Percentiles rank a stretch among this genome's conserved stretches.
Conservation (phyloP, 2,797 vertebrate genomes). For the Danio kyathit region DNA sequence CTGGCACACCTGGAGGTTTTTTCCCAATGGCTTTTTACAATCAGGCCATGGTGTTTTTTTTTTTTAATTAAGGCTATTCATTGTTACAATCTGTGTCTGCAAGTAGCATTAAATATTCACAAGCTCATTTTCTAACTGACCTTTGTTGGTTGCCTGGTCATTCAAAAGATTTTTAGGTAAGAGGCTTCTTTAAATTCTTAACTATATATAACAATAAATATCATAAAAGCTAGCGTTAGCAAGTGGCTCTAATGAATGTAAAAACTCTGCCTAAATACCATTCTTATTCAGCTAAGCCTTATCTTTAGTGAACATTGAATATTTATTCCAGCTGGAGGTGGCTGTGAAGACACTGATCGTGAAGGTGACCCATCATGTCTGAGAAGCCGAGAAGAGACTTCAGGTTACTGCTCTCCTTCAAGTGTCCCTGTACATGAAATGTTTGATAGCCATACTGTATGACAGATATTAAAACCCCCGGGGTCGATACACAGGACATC, state of each 20-base stretch:
- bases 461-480: constrained; percentile 44
- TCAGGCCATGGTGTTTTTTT: not conserved
- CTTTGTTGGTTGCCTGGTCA: constrained; percentile 60
- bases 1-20: constrained; percentile 36
- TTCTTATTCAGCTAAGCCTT: constrained; percentile 61
- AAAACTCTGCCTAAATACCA: constrained; percentile 46
- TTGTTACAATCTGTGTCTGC: constrained; percentile 45
- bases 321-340: constrained; percentile 75
- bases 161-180: not conserved
- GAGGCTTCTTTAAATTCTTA: not conserved
- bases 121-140: constrained; percentile 64
- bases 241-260: constrained; percentile 64
- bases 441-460: constrained; percentile 49
- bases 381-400: constrained; percentile 58
- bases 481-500: constrained; percentile 47
- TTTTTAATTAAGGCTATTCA: constrained; percentile 64
- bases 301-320: constrained; percentile 80
- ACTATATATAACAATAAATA: not conserved
- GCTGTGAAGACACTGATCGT: constrained; percentile 76
- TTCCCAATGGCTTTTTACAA: constrained; percentile 40
- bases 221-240: not conserved
- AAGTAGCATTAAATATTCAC: constrained; percentile 72
- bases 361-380: constrained; percentile 76
- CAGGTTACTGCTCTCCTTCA: constrained; percentile 64
- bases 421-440: constrained; percentile 61